phyloP scores from a whole-genome alignment of 2,888 invertebrate genomes.

The Aricia artaxerxes region DNA sequence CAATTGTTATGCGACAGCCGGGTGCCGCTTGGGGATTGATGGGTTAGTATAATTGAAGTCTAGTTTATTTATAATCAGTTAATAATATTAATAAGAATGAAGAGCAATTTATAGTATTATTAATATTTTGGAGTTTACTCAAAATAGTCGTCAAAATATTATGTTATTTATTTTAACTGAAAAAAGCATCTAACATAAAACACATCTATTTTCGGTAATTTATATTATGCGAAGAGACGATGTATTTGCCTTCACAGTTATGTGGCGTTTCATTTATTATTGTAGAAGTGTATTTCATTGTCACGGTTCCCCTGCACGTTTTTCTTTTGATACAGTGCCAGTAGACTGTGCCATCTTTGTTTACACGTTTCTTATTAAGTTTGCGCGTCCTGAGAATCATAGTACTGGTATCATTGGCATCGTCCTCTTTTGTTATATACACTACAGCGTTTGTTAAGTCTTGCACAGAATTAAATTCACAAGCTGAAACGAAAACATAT shows the following conservation, averaged over 20 bases:
- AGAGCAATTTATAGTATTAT: too few relatives aligned
- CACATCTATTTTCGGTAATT: neutral
- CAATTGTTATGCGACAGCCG: too few relatives aligned
- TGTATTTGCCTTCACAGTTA: neutral
- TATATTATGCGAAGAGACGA: neutral
- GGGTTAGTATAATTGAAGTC: too few relatives aligned
- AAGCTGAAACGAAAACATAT: constrained; percentile 2
- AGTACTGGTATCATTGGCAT: neutral
- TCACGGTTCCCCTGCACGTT: constrained; percentile 10
- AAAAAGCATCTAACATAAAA: neutral
- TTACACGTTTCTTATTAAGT: constrained; percentile 13
- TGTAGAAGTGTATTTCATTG: neutral
- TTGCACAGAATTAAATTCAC: neutral
- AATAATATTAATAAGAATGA: too few relatives aligned
- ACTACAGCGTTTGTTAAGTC: neutral
- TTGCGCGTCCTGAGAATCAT: neutral
- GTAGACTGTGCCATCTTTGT: neutral
- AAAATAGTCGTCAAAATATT: neutral
- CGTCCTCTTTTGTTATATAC: neutral
- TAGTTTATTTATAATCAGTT: too few relatives aligned
- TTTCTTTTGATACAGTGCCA: constrained; percentile 15
- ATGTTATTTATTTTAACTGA: neutral
- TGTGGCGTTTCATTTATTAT: constrained; percentile 13
- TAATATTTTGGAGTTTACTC: neutral
- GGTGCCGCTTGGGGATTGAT: too few relatives aligned